phyloP scores from a whole-genome alignment of 37 sponge, comb jelly and placozoan species.

The Diacarnus erythraeanus region DNA sequence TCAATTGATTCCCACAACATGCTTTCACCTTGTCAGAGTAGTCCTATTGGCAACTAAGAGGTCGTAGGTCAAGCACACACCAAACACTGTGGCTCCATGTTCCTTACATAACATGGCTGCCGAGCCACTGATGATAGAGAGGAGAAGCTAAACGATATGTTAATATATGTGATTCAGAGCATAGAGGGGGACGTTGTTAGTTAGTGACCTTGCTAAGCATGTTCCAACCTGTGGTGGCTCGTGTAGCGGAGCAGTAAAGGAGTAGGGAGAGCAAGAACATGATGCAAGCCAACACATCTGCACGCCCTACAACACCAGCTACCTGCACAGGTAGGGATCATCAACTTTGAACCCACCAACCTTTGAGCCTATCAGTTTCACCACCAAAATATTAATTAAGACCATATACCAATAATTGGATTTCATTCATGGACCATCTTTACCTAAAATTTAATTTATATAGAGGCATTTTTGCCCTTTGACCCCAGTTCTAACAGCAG shows the following conservation, averaged over 20 bases:
- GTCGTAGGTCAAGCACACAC: slow-evolving; percentile 70
- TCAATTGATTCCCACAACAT: too few species aligned
- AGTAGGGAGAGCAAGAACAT: slow-evolving; percentile 61
- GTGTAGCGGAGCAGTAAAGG: slow-evolving; percentile 24
- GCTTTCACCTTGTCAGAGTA: neutral
- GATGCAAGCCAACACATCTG: slow-evolving; percentile 80
- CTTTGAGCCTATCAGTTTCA: too few species aligned
- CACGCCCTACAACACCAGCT: slow-evolving; percentile 89
- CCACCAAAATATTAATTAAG: too few species aligned
- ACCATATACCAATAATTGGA: too few species aligned
- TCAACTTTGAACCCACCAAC: too few species aligned
- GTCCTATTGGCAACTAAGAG: slow-evolving; percentile 1
- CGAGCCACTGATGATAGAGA: slow-evolving; percentile 38
- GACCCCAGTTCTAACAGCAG: too few species aligned
- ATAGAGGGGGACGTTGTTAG: neutral
- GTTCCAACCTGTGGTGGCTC: neutral
- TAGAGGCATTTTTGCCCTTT: too few species aligned
- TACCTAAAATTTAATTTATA: too few species aligned
- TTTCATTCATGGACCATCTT: too few species aligned
- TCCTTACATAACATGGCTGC: slow-evolving; percentile 84
- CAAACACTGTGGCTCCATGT: slow-evolving; percentile 81
- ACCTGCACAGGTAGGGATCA: slow-evolving; percentile 30
- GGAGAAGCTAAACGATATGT: slow-evolving; percentile 23
- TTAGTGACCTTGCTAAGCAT: neutral
- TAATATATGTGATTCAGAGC: neutral